phyloP scores from a whole-genome alignment of 2,797 vertebrate species.

The Propithecus deckenii region DNA sequence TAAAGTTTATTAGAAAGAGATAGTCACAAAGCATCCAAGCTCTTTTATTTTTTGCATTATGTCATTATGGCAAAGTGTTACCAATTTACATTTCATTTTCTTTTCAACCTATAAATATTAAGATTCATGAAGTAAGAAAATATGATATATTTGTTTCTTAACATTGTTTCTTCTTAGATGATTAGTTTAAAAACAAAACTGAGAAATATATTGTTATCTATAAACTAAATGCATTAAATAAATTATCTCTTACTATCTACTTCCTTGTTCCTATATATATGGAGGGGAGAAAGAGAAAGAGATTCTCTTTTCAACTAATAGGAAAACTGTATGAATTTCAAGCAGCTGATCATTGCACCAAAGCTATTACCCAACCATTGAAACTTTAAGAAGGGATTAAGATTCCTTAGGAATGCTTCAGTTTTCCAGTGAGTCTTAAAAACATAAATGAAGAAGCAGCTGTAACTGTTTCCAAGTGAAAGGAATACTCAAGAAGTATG shows the following conservation, averaged over 20 bases:
- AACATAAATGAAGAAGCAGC: constrained; percentile 51
- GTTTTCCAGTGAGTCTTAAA: constrained; percentile 66
- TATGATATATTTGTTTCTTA: neutral
- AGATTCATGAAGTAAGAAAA: neutral
- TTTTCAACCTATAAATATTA: neutral
- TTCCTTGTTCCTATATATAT: neutral
- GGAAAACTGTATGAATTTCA: constrained; percentile 70
- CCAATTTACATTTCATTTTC: neutral
- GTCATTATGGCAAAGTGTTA: neutral
- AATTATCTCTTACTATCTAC: neutral
- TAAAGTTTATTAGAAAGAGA: constrained; percentile 40
- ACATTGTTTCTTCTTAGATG: neutral
- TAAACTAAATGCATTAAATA: constrained; percentile 24
- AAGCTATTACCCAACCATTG: constrained; percentile 70
- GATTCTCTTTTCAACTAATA: neutral
- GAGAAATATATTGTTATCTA: neutral
- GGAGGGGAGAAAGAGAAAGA: neutral
- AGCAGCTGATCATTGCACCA: constrained; percentile 60
- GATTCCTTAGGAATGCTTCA: constrained; percentile 44
- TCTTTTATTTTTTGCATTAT: neutral
- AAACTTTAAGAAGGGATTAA: constrained; percentile 71
- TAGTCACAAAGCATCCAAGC: constrained; percentile 30
- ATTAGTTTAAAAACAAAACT: neutral
- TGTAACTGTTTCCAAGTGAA: constrained; percentile 65
- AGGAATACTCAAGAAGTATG: constrained; percentile 34